A percentile compares a stretch with the other conserved stretches of the same genome.
Conservation (phyloP, 2,888 invertebrate species). For the Meloe dianella region DNA sequence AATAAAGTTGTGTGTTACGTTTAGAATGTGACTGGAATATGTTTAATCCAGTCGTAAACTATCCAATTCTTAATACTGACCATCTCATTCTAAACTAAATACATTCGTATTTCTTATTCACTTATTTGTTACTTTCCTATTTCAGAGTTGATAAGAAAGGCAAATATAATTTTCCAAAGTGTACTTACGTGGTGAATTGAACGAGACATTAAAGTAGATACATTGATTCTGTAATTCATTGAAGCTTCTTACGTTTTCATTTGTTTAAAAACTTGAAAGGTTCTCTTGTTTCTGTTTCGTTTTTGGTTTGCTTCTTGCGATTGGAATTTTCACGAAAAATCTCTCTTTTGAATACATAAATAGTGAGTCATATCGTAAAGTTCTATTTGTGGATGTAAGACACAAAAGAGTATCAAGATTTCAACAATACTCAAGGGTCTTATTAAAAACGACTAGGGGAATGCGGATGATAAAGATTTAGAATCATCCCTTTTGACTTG, state of each 20-base stretch:
- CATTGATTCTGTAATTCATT: conserved; percentile 48
- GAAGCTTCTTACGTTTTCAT: neutral
- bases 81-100: conserved; percentile 6
- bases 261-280: conserved; percentile 8
- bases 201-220: conserved; percentile 39
- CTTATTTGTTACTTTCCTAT: conserved; percentile 43
- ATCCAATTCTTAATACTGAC: conserved; percentile 20
- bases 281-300: neutral
- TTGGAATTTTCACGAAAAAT: no score
- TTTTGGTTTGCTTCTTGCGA: no score
- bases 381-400: neutral
- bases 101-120: conserved; percentile 35
- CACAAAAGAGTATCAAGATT: neutral
- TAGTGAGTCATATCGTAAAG: neutral
- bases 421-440: neutral
- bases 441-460: neutral
- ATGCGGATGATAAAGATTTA: neutral
- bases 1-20: conserved; percentile 37
- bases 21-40: conserved; percentile 14
- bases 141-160: conserved; percentile 53
- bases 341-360: neutral
- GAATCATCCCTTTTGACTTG: neutral
- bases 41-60: neutral
- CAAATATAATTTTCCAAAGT: conserved; percentile 59
- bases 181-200: conserved; percentile 33